A percentile compares a stretch with the other conserved stretches of the same genome.
These are phyloP conservation scores for Heliocidaris erythrogramma DNA, from an alignment of 35 echinoderm and acorn worm species.

Conservation along the genomic window DNA sequence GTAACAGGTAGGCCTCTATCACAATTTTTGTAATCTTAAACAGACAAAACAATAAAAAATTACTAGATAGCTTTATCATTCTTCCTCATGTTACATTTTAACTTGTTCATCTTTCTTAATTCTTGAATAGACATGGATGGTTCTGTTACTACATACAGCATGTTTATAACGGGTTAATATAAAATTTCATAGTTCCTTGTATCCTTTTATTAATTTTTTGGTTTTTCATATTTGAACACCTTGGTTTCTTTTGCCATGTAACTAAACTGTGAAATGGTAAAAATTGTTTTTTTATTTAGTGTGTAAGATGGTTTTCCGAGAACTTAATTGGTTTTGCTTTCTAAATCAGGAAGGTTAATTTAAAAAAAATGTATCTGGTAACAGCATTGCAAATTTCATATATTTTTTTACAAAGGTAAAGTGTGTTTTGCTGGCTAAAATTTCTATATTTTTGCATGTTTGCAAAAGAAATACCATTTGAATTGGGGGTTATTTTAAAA, in stretches of 20 bases:
- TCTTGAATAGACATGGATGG: neutral
- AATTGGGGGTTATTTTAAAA: too few species aligned
- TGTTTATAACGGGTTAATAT: neutral
- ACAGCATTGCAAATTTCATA: too few species aligned
- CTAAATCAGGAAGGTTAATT: too few species aligned
- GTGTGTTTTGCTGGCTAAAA: too few species aligned
- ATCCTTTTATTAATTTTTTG: neutral
- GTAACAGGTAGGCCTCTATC: constrained; percentile 56
- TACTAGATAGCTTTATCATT: neutral
- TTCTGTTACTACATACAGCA: neutral
- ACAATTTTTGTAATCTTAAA: neutral
- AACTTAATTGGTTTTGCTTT: too few species aligned
- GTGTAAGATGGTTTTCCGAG: neutral
- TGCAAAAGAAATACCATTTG: neutral
- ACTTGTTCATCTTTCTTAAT: neutral
- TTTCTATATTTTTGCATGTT: neutral
- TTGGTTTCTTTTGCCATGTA: neutral
- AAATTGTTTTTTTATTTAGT: neutral
- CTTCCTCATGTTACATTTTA: neutral
- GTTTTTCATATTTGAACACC: neutral
- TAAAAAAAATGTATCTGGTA: too few species aligned
- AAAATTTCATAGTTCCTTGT: neutral
- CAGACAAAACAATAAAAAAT: neutral
- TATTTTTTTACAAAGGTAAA: too few species aligned
- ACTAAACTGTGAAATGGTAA: neutral